Base-by-base conservation (phyloP, 2,797 vertebrate species). In the Karalla daura region DNA sequence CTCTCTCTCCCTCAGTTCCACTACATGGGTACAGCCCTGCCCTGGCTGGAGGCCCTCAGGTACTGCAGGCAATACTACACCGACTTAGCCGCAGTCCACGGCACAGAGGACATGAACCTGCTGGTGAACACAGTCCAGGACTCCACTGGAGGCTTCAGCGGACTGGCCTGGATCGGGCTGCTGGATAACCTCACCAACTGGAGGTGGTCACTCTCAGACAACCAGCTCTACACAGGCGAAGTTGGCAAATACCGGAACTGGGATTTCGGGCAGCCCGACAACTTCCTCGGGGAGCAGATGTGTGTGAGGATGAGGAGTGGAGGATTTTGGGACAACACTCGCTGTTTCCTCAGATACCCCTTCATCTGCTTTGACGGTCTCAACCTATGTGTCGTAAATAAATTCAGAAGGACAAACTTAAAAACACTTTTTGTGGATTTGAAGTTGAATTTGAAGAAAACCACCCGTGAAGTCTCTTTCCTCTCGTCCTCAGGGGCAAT, bases 141-240 rank as follows among this genome's bases (percentile, higher is more conserved):
- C n/a, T 5, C 53, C 17, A 24, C 11, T 0, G 30, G 18, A 1
- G 40, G 33, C 15, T 43, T 37, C 2, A 24, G 24, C 0, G 3
- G 5, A 7, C 4, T 3, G 17, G 75, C 54, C 28, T 89, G 88
- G 88, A 84, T 88, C 7, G 86, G 88, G 2, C 70, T 86, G 18
- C 12, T 45, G 2, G 51, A 51, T 2, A 21, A 74, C 65, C 10
- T 49, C 13, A 20, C 27, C 7, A 65, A 32, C 43, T 88, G 78
- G 80, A 66, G 15, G 30, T 86, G 83, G 84, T 84, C 83, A 0
- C 15, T 64, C 6, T 21, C 66, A 15, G 20, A 46, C 9, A 8
- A 7, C n/a, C 2, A 5, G 2, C 24, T 13, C 28, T 35, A 54
- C 3, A 1, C 17, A 17, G 6, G 18, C 15, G 20, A 7, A 8